These are phyloP conservation scores for Cryptoblepharus egeriae DNA, from an alignment of 2,797 vertebrate species.

Conservation along the genomic window DNA sequence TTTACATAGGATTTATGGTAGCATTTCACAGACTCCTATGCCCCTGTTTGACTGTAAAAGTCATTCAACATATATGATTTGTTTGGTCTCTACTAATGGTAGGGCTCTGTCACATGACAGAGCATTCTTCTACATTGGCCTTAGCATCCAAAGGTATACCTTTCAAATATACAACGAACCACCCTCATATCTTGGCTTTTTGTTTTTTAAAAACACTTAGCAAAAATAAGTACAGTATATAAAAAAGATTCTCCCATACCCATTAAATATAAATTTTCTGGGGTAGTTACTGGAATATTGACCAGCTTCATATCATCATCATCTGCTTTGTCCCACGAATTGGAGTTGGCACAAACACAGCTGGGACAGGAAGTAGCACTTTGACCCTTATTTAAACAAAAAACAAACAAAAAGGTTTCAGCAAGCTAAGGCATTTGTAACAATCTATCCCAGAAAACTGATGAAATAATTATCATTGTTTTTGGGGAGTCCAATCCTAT, in stretches of 20 bases:
- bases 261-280: conserved; percentile 98
- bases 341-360: conserved; percentile 87
- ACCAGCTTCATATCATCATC: conserved; percentile 86
- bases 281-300: conserved; percentile 91
- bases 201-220: not conserved
- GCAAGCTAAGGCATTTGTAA: not conserved
- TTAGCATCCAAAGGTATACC: not conserved
- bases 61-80: too few relatives aligned
- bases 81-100: not conserved
- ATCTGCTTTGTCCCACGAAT: conserved; percentile 88
- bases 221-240: not conserved
- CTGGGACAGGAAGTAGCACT: conserved; percentile 91
- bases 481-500: too few relatives aligned
- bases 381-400: conserved; percentile 80
- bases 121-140: not conserved
- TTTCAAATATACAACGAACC: not conserved
- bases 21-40: too few relatives aligned
- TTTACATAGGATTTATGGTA: too few relatives aligned
- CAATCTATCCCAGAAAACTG: too few relatives aligned
- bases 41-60: too few relatives aligned
- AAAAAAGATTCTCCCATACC: conserved; percentile 76
- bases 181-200: not conserved
- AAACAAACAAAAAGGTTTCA: not conserved
- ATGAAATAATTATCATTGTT: too few relatives aligned
- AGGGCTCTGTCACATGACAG: not conserved